Conservation (phyloP, 2,797 vertebrate species). For the Gymnodraco acuticeps region DNA sequence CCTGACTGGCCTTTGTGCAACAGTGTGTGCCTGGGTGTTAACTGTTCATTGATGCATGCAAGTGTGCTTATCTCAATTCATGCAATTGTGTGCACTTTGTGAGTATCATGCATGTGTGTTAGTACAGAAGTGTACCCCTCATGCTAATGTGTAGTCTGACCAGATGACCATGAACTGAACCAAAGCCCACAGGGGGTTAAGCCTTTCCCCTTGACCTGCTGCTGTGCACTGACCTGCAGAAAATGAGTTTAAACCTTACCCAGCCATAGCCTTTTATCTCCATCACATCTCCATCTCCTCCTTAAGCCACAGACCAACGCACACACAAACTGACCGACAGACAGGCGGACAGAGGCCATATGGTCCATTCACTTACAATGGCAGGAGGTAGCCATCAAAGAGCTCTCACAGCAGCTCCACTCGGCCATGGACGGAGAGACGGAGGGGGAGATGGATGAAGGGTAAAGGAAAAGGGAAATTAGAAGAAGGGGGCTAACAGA, state of each 20-base stretch:
- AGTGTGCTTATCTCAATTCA: conserved; percentile 36
- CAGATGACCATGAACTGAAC: conserved; percentile 73
- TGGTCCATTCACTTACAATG: conserved; percentile 78
- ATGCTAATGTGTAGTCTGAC: conserved; percentile 57
- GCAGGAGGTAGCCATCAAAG: conserved; percentile 81
- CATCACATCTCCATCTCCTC: conserved; percentile 71
- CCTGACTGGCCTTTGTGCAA: conserved; percentile 51
- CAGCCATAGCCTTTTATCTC: conserved; percentile 72
- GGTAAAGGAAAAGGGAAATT: conserved; percentile 55
- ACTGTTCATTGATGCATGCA: conserved; percentile 43
- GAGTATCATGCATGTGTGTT: conserved; percentile 32
- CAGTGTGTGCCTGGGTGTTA: conserved; percentile 13
- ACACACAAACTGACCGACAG: conserved; percentile 65
- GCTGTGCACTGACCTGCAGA: conserved; percentile 74
- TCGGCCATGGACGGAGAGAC: conserved; percentile 59
- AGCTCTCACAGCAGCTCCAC: conserved; percentile 64
- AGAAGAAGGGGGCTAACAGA: conserved; percentile 39
- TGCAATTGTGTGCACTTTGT: conserved; percentile 31
- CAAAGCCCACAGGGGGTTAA: conserved; percentile 59
- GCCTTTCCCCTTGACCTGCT: conserved; percentile 80
- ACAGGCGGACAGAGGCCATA: conserved; percentile 77
- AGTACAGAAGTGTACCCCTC: conserved; percentile 20
- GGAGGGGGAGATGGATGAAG: conserved; percentile 20
- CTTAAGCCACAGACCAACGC: conserved; percentile 65
- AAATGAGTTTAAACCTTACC: conserved; percentile 80